Base-by-base conservation (phyloP, 2,797 vertebrate species). In the Mareca penelope region DNA sequence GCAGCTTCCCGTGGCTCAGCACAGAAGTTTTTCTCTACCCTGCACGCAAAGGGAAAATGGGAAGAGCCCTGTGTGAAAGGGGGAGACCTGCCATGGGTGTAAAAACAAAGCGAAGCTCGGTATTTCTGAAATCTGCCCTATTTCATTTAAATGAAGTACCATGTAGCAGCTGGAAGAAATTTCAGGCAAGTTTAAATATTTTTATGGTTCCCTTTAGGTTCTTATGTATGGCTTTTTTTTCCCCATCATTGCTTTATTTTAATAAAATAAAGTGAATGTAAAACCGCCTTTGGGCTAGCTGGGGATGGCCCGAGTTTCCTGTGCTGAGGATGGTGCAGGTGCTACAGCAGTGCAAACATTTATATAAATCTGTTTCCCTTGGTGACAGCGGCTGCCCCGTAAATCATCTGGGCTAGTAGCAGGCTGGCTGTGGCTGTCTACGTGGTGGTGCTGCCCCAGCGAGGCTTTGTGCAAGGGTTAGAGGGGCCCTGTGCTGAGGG, bases 31-130 rank as follows among this genome's bases (percentile, higher is more conserved):
- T 24, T 67, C 59, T 39, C 33, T 33, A 5, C 2, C 46, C 50
- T 19, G 29, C 2, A 0, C 3, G 1, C 42, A 28, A 29, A 69
- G 55, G n/a, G 69, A 11, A 7, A 57, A 8, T 0, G 0, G 70
- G 44, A 33, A n/a, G 3, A 13, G 59, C 60, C 46, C 1, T 0
- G 5, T 6, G 76, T 56, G 73, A 35, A 0, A 29, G 64, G 85
- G 50, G 33, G 77, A 2, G 59, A 5, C 2, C 8, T 39, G 39
- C 60, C 24, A 37, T 24, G 55, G 19, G 3, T 10, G 10, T 33
- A 4, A 31, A 10, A 17, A 59, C 67, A 48, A 12, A 75, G 1
- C 65, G 29, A 64, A 29, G 39, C 44, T 3, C 9, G 0, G 46
- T 4, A 1, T 64, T 85, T 28, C 72, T 63, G 56, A 40, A 28